A percentile compares a stretch with the other conserved stretches of the same genome.
phyloP scores from a whole-genome alignment of 2,797 vertebrate genomes.

The Argentina silus region DNA sequence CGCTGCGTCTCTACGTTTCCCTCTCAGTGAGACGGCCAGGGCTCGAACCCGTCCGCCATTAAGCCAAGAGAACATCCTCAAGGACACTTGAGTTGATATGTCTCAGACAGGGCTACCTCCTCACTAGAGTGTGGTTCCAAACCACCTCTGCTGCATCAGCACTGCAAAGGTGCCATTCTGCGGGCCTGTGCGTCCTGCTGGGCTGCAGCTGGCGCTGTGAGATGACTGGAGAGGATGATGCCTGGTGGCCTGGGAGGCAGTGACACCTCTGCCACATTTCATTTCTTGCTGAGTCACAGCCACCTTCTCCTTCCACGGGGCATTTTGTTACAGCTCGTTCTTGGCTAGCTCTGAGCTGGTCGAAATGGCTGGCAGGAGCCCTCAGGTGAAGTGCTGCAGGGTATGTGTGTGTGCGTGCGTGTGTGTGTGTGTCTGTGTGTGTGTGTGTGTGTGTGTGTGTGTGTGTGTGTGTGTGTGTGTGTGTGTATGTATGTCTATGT shows the following conservation, averaged over 20 bases:
- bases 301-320: not conserved
- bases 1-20: not conserved
- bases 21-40: too few species aligned
- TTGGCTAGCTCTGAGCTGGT: not conserved
- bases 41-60: too few species aligned
- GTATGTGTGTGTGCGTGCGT: conserved; percentile 1
- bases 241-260: too few species aligned
- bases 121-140: too few species aligned
- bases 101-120: too few species aligned
- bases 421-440: conserved; percentile 9
- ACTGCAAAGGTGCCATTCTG: not conserved
- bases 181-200: not conserved
- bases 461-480: conserved; percentile 7
- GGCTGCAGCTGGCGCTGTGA: not conserved
- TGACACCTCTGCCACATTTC: not conserved
- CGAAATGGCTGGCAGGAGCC: conserved; percentile 6
- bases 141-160: not conserved
- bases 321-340: not conserved
- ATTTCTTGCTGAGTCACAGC: conserved; percentile 9
- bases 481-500: conserved; percentile 10
- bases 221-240: not conserved
- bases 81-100: too few species aligned
- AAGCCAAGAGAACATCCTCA: too few species aligned
- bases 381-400: not conserved
- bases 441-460: conserved; percentile 4